Conservation (phyloP, 2,113 vertebrate genomes). For the Colinus virginianus region DNA sequence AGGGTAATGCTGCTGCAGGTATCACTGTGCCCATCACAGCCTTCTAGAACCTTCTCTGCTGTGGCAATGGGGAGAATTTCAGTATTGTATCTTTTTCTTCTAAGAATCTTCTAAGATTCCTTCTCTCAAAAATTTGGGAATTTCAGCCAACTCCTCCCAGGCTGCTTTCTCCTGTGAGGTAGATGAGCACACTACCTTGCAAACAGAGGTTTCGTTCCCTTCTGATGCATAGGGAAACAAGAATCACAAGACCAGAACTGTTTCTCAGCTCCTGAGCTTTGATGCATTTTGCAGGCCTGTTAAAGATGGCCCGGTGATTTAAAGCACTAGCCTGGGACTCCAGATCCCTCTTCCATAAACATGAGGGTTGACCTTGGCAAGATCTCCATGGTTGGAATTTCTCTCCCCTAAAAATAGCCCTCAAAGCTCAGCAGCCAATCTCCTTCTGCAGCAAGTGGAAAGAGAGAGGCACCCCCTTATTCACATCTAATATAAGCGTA, state of each 20-base stretch:
- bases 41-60: background rate
- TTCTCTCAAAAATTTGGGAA: accelerated
- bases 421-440: background rate
- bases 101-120: no score
- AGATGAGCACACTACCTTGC: background rate
- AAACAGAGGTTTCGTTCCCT: background rate
- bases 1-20: background rate
- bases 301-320: background rate
- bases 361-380: conserved; percentile 12
- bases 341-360: conserved; percentile 1
- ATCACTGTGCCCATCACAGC: background rate
- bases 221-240: background rate
- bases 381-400: background rate
- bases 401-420: background rate
- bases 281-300: background rate
- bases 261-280: background rate
- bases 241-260: background rate
- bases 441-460: background rate
- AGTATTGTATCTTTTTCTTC: background rate
- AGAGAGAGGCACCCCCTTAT: background rate
- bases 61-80: background rate
- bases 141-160: background rate
- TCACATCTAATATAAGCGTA: background rate
- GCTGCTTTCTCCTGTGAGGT: background rate
- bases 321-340: background rate